Base-by-base conservation (phyloP, 2,888 invertebrate species). In the Encarsia formosa region DNA sequence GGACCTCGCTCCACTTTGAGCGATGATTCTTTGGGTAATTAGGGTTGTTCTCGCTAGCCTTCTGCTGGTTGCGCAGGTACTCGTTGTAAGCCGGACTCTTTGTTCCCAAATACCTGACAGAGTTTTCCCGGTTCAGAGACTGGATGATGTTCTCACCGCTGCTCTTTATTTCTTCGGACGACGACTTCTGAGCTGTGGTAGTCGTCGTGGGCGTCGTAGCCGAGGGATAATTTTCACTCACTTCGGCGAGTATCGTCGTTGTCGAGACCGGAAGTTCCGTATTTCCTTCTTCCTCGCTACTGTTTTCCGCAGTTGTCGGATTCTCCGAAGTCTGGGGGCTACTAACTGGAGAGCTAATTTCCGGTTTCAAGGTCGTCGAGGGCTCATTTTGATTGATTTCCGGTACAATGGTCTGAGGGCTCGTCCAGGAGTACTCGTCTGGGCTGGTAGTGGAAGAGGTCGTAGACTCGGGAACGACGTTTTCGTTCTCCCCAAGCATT, bases 21-120 rank as follows among this genome's bases (percentile, higher is more conserved):
- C 70, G 52, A 41, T 73, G 73, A 45, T 73, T 73, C 59, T 70
- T 71, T 4, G 71, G 71, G 45, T 72, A 67, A 22, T 72, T 64
- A 9, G 51, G 53, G 49, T 49, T 49, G 11, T 56, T 54, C 34
- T 50, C 50, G 8, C 34, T 35, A 45, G 70, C 68, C 24, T 57
- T 60, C 13, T 48, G 52, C 18, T 45, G 45, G 62, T 38, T 72
- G 67, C 47, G 70, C 59, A 8, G 58, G 61, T 59, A 72, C 62
- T 52, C 66, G 45, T 52, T 61, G 42, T 58, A 59, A 49, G 44
- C 59, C 47, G 31, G 53, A 16, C 50, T 62, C 61, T 59, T 54
- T 63, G 61, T 51, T 64, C 62, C 54, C 53, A 56, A 55, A 63
- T 60, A 61, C 55, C 13, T 56, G 56, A 57, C 54, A 41, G 59